Percentiles rank a stretch among this genome's conserved stretches.
phyloP scores from a whole-genome alignment of 2,888 invertebrate species.

The Heliconius ismenius region DNA sequence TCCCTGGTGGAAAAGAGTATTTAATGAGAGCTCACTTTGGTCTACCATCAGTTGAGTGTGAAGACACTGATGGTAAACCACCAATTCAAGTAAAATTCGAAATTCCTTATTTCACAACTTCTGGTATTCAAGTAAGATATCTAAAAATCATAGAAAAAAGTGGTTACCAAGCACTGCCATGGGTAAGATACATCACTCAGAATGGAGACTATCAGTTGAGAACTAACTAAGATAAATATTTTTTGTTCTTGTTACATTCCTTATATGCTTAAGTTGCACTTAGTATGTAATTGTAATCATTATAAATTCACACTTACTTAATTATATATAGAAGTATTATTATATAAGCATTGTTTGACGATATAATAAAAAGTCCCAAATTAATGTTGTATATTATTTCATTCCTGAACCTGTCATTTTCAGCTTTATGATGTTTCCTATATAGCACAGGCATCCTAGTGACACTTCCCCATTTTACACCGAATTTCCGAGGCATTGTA shows the following conservation, averaged over 20 bases:
- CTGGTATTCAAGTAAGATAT: slow-evolving; percentile 98
- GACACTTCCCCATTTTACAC: too few relatives aligned
- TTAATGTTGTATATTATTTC: slow-evolving; percentile 11
- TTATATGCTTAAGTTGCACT: slow-evolving; percentile 55
- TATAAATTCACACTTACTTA: slow-evolving; percentile 58
- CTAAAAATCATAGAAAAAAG: slow-evolving; percentile 99
- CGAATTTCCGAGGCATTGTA: too few relatives aligned
- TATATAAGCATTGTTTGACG: slow-evolving; percentile 51
- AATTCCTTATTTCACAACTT: slow-evolving; percentile 99
- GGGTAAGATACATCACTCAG: slow-evolving; percentile 99
- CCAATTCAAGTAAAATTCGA: slow-evolving; percentile 99
- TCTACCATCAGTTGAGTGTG: slow-evolving; percentile 96
- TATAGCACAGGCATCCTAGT: too few relatives aligned
- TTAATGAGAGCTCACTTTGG: slow-evolving; percentile 99
- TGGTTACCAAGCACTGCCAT: slow-evolving; percentile 98
- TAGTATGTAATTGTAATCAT: slow-evolving; percentile 51
- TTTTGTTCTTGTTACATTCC: slow-evolving; percentile 53
- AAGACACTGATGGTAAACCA: slow-evolving; percentile 97
- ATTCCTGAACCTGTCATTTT: too few relatives aligned
- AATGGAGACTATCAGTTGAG: slow-evolving; percentile 99
- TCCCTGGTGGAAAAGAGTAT: slow-evolving; percentile 99
- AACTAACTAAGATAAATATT: slow-evolving; percentile 85
- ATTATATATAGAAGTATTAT: slow-evolving; percentile 63
- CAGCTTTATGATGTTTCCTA: too few relatives aligned
- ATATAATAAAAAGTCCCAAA: slow-evolving; percentile 42